Percentiles rank a stretch among this genome's conserved stretches.
phyloP scores from a whole-genome alignment of 2,113 vertebrate genomes.

The Varanus salvator region DNA sequence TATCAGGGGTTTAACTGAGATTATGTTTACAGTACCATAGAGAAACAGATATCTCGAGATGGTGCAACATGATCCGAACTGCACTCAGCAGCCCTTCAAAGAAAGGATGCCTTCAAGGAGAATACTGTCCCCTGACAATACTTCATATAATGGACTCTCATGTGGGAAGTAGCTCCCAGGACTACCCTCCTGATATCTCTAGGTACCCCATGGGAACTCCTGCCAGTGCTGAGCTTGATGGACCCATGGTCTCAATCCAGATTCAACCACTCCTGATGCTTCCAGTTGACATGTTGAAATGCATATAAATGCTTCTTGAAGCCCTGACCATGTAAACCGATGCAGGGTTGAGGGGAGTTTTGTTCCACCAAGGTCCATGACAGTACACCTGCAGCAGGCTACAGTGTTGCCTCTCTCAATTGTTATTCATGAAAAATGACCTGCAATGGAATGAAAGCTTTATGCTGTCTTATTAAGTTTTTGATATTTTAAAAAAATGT shows the following conservation, averaged over 20 bases:
- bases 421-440: constrained; percentile 14
- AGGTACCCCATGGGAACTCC: background rate
- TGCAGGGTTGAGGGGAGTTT: background rate
- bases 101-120: too few relatives aligned
- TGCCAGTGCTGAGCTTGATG: background rate
- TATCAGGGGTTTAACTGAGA: background rate
- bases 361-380: background rate
- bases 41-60: background rate
- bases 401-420: background rate
- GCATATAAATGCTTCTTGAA: background rate
- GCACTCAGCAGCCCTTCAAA: too few relatives aligned
- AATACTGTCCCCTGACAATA: too few relatives aligned
- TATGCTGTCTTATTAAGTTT: constrained; percentile 4
- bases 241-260: background rate
- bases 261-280: background rate
- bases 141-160: too few relatives aligned
- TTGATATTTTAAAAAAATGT: background rate
- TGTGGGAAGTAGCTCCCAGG: too few relatives aligned
- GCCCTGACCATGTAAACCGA: background rate
- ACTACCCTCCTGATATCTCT: too few relatives aligned
- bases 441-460: background rate
- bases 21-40: background rate
- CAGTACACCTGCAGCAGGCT: background rate
- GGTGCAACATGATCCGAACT: background rate
- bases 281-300: background rate